Evolutionary conservation across 2,113 vertebrate species (phyloP), one percentile per base, ranked within the genome.

Genomic region (Vulpes ferrilata): DNA sequence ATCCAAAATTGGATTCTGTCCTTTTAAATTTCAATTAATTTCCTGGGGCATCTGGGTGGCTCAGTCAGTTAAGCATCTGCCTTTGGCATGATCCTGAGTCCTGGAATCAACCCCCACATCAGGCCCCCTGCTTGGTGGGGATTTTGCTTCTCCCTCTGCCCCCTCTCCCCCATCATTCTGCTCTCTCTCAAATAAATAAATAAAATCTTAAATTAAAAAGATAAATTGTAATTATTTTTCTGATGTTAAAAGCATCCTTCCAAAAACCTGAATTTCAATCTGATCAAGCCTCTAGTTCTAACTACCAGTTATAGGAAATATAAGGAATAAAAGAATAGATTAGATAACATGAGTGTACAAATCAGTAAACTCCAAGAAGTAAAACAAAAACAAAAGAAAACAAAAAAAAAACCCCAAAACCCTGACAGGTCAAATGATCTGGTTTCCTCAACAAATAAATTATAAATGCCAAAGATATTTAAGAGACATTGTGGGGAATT

Each of bases 191-290:
- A 69, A n/a, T n/a, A n/a, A 69, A n/a, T n/a, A n/a, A 69, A 7
- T 69, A 35, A 35, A 35, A 69, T 69, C 67, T 69, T 35, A 5
- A 67, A 43, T 43, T 7, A 67, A 32, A n/a, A n/a, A n/a, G n/a
- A 7, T 32, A 67, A 17, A n/a, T 67, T n/a, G 32, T n/a, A 4
- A 20, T 83, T 43, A 43, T 43, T 43, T 89, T 38, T 69, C 80
- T 79, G 88, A 78, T 59, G 76, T 91, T 85, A 95, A 95, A 95
- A 60, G 8, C 53, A 79, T 59, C 60, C 30, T 69, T 59, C 35
- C 60, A 69, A 51, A 95, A 53, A 90, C 85, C 60, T 60, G 60
- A 67, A 85, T 95, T 95, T 79, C 62, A 69, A 30, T 79, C 30
- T 79, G 80, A 78, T 79, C 35, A 90, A 79, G 25, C 51, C 38